A percentile compares a stretch with the other conserved stretches of the same genome.
These are phyloP conservation scores for Gila robusta DNA, from an alignment of 2,797 vertebrate genomes.

Conservation along the genomic window DNA sequence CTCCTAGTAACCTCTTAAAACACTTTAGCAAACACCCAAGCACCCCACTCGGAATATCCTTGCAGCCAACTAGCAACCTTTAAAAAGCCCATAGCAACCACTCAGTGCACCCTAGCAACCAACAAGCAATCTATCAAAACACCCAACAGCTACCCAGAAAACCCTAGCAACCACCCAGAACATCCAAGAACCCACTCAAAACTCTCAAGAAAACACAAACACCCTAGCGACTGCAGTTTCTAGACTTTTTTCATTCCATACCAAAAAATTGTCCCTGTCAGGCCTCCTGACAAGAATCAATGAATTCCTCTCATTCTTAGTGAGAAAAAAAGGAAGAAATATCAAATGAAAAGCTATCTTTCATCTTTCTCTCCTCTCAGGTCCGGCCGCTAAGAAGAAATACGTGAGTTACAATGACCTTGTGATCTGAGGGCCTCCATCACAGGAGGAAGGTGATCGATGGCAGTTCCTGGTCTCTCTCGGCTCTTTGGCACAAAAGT, in stretches of 20 bases:
- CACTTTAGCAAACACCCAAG: background rate
- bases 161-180: background rate
- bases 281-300: background rate
- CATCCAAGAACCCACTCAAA: background rate
- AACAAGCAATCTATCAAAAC: background rate
- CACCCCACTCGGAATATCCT: background rate
- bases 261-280: background rate
- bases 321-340: conserved; percentile 19
- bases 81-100: background rate
- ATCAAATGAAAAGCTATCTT: conserved; percentile 22
- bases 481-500: conserved; percentile 64
- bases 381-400: conserved; percentile 93
- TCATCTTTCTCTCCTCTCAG: conserved; percentile 69
- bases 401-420: conserved; percentile 95
- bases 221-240: background rate
- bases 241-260: background rate
- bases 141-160: background rate
- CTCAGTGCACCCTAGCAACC: background rate
- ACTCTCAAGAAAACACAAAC: background rate
- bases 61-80: background rate
- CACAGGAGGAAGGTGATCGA: conserved; percentile 65
- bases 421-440: conserved; percentile 84
- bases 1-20: background rate
- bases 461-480: conserved; percentile 73
- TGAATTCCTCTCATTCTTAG: background rate